Evolutionary conservation across 1,140 invertebrate genomes (phyloP), one percentile per base, ranked within the genome.

Genomic region (Trigoniulus corallinus): DNA sequence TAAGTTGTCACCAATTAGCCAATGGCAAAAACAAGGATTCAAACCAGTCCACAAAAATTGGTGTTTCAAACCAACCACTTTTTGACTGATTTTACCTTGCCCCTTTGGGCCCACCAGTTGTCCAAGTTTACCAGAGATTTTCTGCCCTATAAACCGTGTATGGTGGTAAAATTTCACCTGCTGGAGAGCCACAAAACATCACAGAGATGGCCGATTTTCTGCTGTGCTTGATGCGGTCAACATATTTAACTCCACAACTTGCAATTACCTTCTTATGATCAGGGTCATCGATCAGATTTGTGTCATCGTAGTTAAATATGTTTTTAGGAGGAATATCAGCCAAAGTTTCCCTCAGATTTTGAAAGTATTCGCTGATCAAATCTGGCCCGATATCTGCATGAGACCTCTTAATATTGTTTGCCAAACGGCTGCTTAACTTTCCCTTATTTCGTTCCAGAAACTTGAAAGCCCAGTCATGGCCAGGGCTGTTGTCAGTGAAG

Each of bases 251-350:
- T 39, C 64, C 62, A 45, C 65, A 53, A 45, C 58, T 57, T 50
- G 60, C 52, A 46, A 66, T 54, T 20, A 62, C 50, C 57, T 62
- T 66, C 40, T 58, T 59, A 20, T 50, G 56, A 20, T 62, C 63
- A 7, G 64, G 66, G 52, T 70, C 64, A 60, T 69, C 66, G 3
- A 53, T 55, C 2, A 70, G 29, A 53, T 70, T 68, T 3, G 65
- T 68, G 55, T 69, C 67, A 54, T 67, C 66, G 51, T 66, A 68
- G 52, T 67, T 66, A 4, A 64, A 51, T n/a, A 69, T 62, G 48
- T 62, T 59, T 18, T 53, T 29, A 18, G 59, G 56, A 26, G 62
- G 61, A 20, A 66, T 57, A 39, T 56, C 57, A 54, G 62, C 34
- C 15, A 67, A 22, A 50, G 54, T 46, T 29, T 40, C 41, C 47